These are phyloP conservation scores for Capreolus pygargus DNA, from an alignment of 2,113 vertebrate species.

Conservation along the genomic window DNA sequence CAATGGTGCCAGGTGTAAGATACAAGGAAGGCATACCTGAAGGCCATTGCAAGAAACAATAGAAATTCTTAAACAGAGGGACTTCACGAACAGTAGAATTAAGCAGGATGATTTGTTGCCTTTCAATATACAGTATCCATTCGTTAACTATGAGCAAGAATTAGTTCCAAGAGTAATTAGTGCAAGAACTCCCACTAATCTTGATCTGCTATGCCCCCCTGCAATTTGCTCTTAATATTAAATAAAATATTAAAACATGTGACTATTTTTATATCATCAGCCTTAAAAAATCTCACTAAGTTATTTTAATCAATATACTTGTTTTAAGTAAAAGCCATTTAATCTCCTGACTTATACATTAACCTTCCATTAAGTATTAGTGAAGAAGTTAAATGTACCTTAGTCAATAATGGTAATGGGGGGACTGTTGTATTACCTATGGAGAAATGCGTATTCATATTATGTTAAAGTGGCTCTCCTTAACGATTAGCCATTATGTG, in stretches of 20 bases:
- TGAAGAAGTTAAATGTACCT: conserved; percentile 92
- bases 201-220: conserved; percentile 70
- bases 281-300: conserved; percentile 88
- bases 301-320: conserved; percentile 95
- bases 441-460: conserved; percentile 93
- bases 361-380: conserved; percentile 99
- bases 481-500: conserved; percentile 88
- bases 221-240: conserved; percentile 82
- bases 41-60: conserved; percentile 57
- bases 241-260: conserved; percentile 85
- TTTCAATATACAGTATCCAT: conserved; percentile 79
- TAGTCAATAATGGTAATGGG: conserved; percentile 97
- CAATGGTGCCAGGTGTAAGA: conserved; percentile 51
- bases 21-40: conserved; percentile 42
- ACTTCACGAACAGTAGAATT: conserved; percentile 59
- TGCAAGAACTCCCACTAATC: conserved; percentile 82
- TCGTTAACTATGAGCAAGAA: conserved; percentile 76
- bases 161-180: conserved; percentile 81
- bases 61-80: conserved; percentile 21
- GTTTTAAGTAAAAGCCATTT: conserved; percentile 96
- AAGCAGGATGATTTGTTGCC: conserved; percentile 72
- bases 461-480: conserved; percentile 92
- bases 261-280: conserved; percentile 88
- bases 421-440: conserved; percentile 86
- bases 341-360: conserved; percentile 95